Conservation (phyloP, 1,140 invertebrate genomes). For the Battus philenor region DNA sequence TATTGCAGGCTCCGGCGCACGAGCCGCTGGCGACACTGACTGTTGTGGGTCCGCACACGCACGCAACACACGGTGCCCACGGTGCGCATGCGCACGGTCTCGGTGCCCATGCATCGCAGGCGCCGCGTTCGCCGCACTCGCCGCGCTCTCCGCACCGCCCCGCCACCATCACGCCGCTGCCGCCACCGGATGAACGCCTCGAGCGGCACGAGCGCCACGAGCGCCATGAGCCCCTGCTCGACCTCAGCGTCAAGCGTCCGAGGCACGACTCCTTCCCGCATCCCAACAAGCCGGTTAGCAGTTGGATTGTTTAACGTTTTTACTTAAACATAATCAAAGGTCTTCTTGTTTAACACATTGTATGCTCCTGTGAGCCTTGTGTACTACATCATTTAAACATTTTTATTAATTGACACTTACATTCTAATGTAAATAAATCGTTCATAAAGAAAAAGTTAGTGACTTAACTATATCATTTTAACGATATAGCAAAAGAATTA, state of each 20-base stretch:
- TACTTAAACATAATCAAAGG: no score
- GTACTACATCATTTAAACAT: no score
- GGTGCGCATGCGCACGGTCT: constrained; percentile 33
- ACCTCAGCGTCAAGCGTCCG: constrained; percentile 89
- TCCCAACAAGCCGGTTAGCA: constrained; percentile 62
- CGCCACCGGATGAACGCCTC: constrained; percentile 85
- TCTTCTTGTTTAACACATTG: no score
- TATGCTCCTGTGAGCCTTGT: no score
- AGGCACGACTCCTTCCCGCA: constrained; percentile 77
- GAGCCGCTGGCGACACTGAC: constrained; percentile 81
- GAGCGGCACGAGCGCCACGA: constrained; percentile 78
- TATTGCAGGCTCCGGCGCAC: constrained; percentile 19
- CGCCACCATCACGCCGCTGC: constrained; percentile 78
- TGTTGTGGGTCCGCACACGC: constrained; percentile 77
- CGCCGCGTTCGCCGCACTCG: constrained; percentile 68
- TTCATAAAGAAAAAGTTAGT: no score
- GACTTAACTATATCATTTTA: no score
- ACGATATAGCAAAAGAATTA: no score
- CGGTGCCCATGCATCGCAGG: constrained; percentile 55
- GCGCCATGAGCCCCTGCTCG: constrained; percentile 80
- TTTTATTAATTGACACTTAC: no score
- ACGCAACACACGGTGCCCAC: constrained; percentile 30
- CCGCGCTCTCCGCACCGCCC: constrained; percentile 80
- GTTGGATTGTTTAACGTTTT: no score
- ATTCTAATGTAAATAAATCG: no score